These are phyloP conservation scores for Lasaia peninsularis DNA, from an alignment of 1,140 invertebrate genomes.

Conservation along the genomic window DNA sequence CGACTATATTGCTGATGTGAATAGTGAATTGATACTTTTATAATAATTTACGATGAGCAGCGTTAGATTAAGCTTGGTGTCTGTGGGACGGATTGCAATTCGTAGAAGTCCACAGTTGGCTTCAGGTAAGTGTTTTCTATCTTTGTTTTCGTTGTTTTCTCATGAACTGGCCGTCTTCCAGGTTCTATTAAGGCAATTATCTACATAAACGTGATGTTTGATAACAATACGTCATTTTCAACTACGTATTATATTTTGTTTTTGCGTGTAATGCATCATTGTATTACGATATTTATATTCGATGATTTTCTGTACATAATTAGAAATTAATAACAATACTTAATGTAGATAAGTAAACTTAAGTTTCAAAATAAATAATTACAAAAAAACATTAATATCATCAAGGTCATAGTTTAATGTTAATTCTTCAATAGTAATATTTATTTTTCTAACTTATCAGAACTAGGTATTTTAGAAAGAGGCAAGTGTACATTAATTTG, in stretches of 20 bases:
- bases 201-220: constrained; percentile 46
- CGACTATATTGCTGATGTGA: constrained; percentile 53
- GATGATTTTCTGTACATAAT: no score
- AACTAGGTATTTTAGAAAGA: no score
- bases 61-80: constrained; percentile 64
- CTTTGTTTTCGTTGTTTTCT: constrained; percentile 42
- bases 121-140: constrained; percentile 53
- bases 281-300: no score
- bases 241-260: constrained; percentile 22
- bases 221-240: constrained; percentile 54
- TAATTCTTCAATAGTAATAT: no score
- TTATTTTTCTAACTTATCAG: no score
- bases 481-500: no score
- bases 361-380: no score
- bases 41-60: constrained; percentile 57
- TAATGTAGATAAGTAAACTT: no score
- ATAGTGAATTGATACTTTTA: constrained; percentile 33
- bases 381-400: no score
- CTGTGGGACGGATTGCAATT: constrained; percentile 62
- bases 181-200: constrained; percentile 42
- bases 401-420: no score
- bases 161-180: constrained; percentile 48
- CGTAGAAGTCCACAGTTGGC: constrained; percentile 65
- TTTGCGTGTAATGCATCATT: not conserved
- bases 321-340: no score